Evolutionary conservation across 2,888 invertebrate genomes (phyloP).

Genomic region (Acanthacorydalis orientalis): DNA sequence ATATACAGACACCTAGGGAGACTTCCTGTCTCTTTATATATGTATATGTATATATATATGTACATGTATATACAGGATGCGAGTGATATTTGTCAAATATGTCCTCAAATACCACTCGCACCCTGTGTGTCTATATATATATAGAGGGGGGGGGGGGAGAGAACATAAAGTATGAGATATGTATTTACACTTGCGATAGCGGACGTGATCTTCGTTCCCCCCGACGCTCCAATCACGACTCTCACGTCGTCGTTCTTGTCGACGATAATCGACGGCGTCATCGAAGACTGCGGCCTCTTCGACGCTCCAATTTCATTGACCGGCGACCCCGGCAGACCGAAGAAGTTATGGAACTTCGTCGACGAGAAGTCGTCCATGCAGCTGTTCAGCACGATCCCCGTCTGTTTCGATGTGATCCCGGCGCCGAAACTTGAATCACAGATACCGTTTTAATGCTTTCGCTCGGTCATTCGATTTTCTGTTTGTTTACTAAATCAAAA

Average conservation of each 20-base stretch:
- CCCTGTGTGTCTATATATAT: too few species aligned
- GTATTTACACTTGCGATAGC: slow-evolving; percentile 38
- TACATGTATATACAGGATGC: too few species aligned
- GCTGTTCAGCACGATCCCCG: slow-evolving; percentile 87
- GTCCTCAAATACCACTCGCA: too few species aligned
- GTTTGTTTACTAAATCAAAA: too few species aligned
- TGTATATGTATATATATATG: too few species aligned
- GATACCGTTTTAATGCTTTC: too few species aligned
- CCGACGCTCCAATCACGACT: slow-evolving; percentile 65
- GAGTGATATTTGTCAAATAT: too few species aligned
- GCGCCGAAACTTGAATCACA: slow-evolving; percentile 73
- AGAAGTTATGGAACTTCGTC: slow-evolving; percentile 50
- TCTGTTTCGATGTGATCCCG: slow-evolving; percentile 54
- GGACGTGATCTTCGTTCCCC: slow-evolving; percentile 69
- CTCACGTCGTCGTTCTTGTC: slow-evolving; percentile 46
- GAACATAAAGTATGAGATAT: too few species aligned
- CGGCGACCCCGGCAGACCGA: slow-evolving; percentile 57
- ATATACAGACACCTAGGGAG: too few species aligned
- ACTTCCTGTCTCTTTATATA: too few species aligned
- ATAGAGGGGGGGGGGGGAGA: too few species aligned
- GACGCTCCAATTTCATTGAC: slow-evolving; percentile 65
- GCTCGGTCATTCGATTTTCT: too few species aligned
- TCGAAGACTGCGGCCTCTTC: slow-evolving; percentile 74
- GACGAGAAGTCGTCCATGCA: slow-evolving; percentile 93
- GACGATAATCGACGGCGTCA: slow-evolving; percentile 66